These are phyloP conservation scores for Progne subis DNA, from an alignment of 2,113 vertebrate species.

Conservation along the genomic window DNA sequence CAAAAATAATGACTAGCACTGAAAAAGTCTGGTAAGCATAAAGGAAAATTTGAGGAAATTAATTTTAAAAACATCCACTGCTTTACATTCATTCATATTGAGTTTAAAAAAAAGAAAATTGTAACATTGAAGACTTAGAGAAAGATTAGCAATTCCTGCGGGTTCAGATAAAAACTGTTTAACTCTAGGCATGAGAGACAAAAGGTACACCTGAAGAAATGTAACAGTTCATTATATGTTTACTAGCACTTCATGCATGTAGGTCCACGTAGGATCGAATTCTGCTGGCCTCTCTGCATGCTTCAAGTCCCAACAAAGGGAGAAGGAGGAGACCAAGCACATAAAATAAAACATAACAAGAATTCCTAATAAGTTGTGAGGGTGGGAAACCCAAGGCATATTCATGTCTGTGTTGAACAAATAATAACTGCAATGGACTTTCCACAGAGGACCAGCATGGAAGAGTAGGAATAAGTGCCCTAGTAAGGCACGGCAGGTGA, in stretches of 20 bases:
- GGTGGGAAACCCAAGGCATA: not conserved
- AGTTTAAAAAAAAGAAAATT: not conserved
- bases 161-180: not conserved
- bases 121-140: not conserved
- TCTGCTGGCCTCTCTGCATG: not conserved
- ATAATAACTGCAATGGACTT: not conserved
- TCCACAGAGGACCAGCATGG: not conserved
- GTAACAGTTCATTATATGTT: rapidly evolving
- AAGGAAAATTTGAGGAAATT: not conserved
- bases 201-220: not conserved
- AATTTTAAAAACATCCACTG: not conserved
- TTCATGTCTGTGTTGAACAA: not conserved
- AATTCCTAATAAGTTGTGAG: not conserved
- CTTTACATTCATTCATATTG: not conserved
- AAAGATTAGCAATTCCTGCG: not conserved
- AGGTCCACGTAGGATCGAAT: not conserved
- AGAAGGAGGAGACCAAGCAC: not conserved
- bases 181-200: not conserved
- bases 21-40: not conserved
- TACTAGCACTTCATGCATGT: not conserved
- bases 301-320: not conserved
- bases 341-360: not conserved
- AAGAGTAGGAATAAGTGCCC: not conserved
- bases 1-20: not conserved
- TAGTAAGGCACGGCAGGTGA: not conserved